A percentile compares a stretch with the other conserved stretches of the same genome.
These are phyloP conservation scores for Falco biarmicus DNA, from an alignment of 2,797 vertebrate species.

Conservation along the genomic window DNA sequence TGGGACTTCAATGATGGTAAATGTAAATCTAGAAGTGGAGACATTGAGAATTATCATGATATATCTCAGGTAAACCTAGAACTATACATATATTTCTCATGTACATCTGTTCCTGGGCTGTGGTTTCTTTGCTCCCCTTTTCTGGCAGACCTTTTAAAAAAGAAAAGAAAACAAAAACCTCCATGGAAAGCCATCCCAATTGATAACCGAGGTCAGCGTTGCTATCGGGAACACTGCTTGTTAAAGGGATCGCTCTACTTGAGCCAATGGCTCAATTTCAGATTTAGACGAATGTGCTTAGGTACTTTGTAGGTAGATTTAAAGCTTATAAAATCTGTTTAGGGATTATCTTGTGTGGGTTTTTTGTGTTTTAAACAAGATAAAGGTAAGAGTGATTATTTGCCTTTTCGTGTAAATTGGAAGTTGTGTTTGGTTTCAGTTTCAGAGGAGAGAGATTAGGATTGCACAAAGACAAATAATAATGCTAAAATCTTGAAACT, in stretches of 20 bases:
- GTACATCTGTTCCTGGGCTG: neutral
- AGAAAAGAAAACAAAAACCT: neutral
- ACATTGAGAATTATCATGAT: slow-evolving; percentile 87
- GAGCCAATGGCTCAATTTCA: neutral
- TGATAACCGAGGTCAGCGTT: neutral
- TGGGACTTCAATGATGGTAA: slow-evolving; percentile 90
- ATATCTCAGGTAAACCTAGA: slow-evolving; percentile 80
- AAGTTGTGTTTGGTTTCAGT: neutral
- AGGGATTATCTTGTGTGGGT: neutral
- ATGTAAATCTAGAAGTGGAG: slow-evolving; percentile 84
- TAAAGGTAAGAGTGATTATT: neutral
- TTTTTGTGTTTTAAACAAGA: neutral
- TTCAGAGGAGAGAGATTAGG: neutral
- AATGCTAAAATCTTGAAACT: neutral
- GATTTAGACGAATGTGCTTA: neutral
- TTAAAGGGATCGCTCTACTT: neutral
- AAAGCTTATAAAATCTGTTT: neutral
- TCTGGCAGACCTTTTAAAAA: neutral
- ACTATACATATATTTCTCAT: neutral
- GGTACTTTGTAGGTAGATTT: neutral
- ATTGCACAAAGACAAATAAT: neutral
- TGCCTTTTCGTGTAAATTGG: neutral
- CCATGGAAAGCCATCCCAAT: neutral
- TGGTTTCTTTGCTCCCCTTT: neutral
- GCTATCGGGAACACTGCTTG: neutral